These are phyloP conservation scores for Mycetomoellerius zeteki DNA, from an alignment of 1,140 invertebrate genomes.

Conservation along the genomic window DNA sequence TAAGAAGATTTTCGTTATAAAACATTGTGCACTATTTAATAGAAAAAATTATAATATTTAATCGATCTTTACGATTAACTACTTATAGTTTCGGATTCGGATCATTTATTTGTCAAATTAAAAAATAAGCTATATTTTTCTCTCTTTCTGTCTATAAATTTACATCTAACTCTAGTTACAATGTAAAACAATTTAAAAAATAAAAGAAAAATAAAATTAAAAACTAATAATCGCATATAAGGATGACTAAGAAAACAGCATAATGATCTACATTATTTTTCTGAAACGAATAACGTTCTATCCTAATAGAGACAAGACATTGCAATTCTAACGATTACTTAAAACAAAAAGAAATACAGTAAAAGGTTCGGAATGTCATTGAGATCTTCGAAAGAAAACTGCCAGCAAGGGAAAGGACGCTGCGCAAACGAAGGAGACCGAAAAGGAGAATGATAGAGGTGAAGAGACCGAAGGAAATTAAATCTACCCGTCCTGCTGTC, in stretches of 20 bases:
- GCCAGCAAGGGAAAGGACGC: constrained; percentile 73
- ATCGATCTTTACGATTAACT: background rate
- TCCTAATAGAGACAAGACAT: background rate
- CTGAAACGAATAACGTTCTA: background rate
- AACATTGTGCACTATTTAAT: background rate
- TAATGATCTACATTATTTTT: background rate
- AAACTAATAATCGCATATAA: background rate
- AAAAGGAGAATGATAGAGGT: constrained; percentile 35
- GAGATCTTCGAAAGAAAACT: constrained; percentile 72
- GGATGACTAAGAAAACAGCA: background rate
- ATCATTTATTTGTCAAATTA: background rate
- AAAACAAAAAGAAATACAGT: background rate
- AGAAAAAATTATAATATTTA: background rate
- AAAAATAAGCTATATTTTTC: background rate
- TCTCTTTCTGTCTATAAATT: background rate
- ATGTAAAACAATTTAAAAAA: background rate
- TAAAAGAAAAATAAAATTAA: background rate
- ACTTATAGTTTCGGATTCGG: background rate
- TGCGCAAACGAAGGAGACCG: background rate
- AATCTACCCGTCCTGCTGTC: constrained; percentile 76
- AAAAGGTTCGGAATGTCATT: constrained; percentile 27
- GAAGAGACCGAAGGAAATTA: constrained; percentile 78
- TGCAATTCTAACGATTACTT: background rate
- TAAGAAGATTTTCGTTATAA: background rate
- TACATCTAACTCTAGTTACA: background rate